Evolutionary conservation across 2,113 vertebrate genomes (phyloP).

Genomic region (Agapornis roseicollis): DNA sequence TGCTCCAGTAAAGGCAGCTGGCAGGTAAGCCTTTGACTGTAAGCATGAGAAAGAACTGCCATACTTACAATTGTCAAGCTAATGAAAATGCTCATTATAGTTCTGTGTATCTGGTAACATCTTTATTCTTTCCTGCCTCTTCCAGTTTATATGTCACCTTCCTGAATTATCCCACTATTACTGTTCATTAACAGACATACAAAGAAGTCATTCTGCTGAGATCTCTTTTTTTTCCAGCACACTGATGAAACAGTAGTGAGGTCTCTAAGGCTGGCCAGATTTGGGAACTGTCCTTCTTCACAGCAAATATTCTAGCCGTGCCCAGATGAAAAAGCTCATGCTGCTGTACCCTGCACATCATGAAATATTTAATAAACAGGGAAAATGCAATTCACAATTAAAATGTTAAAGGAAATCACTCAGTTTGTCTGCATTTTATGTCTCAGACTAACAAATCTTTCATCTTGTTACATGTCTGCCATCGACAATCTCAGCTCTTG

Average conservation of each 20-base stretch:
- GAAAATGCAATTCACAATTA: neutral
- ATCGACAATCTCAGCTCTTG: neutral
- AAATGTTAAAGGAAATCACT: neutral
- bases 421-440: neutral
- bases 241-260: neutral
- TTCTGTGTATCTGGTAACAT: neutral
- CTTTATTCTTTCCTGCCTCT: neutral
- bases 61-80: neutral
- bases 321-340: neutral
- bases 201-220: neutral
- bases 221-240: neutral
- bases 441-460: neutral
- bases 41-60: neutral
- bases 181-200: neutral
- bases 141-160: neutral
- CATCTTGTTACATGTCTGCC: neutral
- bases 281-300: neutral
- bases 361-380: neutral
- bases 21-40: neutral
- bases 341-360: neutral
- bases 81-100: fast-evolving
- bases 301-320: neutral
- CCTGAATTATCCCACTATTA: neutral
- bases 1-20: neutral
- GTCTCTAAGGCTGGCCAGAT: neutral